A percentile compares a stretch with the other conserved stretches of the same genome.
Evolutionary conservation across 2,888 invertebrate species (phyloP).

Genomic region (Agrotis segetum): DNA sequence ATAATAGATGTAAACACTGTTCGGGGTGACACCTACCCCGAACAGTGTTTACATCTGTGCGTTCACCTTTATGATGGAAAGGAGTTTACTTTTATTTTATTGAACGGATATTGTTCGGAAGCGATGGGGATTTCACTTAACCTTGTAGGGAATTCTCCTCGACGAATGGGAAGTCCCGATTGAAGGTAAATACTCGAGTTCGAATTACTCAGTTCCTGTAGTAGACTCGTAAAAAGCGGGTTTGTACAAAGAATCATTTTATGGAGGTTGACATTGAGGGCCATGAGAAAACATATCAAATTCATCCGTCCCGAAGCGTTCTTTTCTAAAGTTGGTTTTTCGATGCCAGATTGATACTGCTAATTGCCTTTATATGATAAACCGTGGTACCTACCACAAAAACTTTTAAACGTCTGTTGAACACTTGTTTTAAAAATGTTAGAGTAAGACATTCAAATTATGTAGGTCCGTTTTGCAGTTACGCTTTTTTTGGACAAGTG

Average conservation of each 20-base stretch:
- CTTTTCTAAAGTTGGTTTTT: no score
- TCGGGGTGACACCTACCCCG: no score
- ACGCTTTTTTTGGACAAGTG: no score
- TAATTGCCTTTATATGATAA: no score
- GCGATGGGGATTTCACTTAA: conserved; percentile 24
- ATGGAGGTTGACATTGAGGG: background rate
- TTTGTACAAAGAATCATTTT: background rate
- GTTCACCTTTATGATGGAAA: conserved; percentile 3
- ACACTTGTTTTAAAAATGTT: no score
- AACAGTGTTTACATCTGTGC: conserved; percentile 4
- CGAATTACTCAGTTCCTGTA: background rate
- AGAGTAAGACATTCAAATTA: no score
- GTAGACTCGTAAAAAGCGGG: background rate
- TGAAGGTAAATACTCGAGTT: conserved; percentile 8
- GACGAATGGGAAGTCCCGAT: background rate
- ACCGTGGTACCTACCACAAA: no score
- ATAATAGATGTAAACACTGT: no score
- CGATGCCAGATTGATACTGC: no score
- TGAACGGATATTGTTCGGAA: conserved; percentile 54
- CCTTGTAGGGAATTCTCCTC: conserved; percentile 19
- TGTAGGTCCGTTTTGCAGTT: no score
- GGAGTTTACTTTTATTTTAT: conserved; percentile 47
- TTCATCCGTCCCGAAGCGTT: background rate
- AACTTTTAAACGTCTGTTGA: no score
- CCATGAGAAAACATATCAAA: background rate